A percentile compares a stretch with the other conserved stretches of the same genome.
Conservation (phyloP, 1,140 invertebrate species). For the Microplitis mediator region DNA sequence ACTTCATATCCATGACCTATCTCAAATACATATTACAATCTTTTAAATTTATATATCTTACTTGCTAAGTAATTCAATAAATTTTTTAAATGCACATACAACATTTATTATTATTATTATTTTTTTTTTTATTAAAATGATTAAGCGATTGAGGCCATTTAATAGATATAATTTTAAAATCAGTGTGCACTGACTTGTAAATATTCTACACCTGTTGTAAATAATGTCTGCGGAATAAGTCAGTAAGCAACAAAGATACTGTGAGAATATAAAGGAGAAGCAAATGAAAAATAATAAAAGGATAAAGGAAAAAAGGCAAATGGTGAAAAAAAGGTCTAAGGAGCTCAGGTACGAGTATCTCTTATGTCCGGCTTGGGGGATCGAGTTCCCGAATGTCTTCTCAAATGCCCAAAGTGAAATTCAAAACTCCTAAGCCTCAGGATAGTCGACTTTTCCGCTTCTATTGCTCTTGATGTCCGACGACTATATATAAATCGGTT, state of each 20-base stretch:
- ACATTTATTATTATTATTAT: too few species aligned
- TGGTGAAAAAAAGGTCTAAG: constrained; percentile 45
- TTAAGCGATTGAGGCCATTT: too few species aligned
- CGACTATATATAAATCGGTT: neutral
- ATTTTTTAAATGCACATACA: too few species aligned
- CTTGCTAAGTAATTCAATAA: too few species aligned
- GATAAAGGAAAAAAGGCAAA: neutral
- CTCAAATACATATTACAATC: constrained; percentile 16
- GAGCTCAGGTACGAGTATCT: constrained; percentile 58
- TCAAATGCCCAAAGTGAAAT: constrained; percentile 57
- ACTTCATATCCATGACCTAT: constrained; percentile 20
- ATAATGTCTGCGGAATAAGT: neutral
- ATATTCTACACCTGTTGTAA: too few species aligned
- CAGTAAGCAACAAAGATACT: neutral
- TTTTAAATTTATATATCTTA: neutral
- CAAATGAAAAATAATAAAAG: constrained; percentile 25
- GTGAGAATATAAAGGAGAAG: neutral
- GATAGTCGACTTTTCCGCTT: constrained; percentile 49
- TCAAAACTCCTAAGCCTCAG: constrained; percentile 54
- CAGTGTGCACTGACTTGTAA: too few species aligned
- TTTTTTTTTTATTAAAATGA: too few species aligned
- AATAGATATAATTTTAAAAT: too few species aligned
- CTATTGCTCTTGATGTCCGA: constrained; percentile 26
- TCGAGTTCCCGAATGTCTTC: constrained; percentile 57
- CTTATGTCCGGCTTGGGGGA: constrained; percentile 58